Conservation (phyloP, 2,797 vertebrate species). For the Sphaeramia orbicularis region DNA sequence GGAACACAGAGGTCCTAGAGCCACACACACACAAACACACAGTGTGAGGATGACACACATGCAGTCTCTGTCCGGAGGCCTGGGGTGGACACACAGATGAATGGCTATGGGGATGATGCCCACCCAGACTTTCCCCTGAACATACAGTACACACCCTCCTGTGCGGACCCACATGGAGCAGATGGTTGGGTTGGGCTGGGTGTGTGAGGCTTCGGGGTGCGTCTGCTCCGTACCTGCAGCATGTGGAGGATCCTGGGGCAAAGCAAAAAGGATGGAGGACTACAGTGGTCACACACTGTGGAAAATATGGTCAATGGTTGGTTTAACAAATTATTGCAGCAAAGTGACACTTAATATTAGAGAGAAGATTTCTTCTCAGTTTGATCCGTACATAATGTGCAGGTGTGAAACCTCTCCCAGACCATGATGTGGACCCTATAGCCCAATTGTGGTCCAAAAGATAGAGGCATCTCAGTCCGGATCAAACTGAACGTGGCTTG, state of each 20-base stretch:
- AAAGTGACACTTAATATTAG: too few relatives aligned
- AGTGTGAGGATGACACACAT: not conserved
- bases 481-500: too few relatives aligned
- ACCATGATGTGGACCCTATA: too few relatives aligned
- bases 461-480: too few relatives aligned
- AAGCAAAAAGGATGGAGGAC: slow-evolving; percentile 12
- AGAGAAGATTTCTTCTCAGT: too few relatives aligned
- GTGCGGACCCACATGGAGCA: slow-evolving; percentile 36
- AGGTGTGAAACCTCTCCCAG: too few relatives aligned
- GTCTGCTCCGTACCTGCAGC: slow-evolving; percentile 55
- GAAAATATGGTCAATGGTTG: too few relatives aligned
- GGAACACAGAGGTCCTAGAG: slow-evolving; percentile 45
- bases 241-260: slow-evolving; percentile 44
- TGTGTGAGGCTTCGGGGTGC: slow-evolving; percentile 25
- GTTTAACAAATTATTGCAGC: too few relatives aligned
- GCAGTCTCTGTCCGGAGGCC: slow-evolving; percentile 2
- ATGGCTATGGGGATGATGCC: slow-evolving; percentile 39
- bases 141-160: slow-evolving; percentile 8
- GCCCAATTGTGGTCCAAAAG: too few relatives aligned
- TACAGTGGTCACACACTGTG: not conserved
- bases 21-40: slow-evolving; percentile 15
- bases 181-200: slow-evolving; percentile 48
- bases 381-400: too few relatives aligned
- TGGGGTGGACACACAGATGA: slow-evolving; percentile 47
- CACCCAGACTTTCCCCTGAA: not conserved